Conservation (phyloP, 2,888 invertebrate genomes). For the Pachydiplax longipennis region DNA sequence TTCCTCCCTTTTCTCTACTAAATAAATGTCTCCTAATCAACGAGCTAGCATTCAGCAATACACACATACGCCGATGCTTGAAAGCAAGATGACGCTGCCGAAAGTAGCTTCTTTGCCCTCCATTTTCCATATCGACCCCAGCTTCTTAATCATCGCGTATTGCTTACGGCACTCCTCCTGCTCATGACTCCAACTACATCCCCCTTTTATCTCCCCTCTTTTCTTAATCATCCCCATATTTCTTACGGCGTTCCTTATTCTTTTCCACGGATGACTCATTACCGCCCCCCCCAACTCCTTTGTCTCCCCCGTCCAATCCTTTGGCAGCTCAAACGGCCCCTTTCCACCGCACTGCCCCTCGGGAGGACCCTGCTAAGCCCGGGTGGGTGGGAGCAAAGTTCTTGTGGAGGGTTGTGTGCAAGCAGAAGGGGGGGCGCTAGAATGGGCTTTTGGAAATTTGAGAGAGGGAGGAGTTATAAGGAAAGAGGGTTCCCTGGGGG, state of each 20-base stretch:
- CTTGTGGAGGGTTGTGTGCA: background rate
- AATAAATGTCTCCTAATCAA: too few species aligned
- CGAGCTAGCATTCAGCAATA: too few species aligned
- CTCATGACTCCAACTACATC: background rate
- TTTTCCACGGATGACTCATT: background rate
- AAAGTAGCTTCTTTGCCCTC: background rate
- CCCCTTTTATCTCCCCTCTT: background rate
- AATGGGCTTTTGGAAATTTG: slow-evolving; percentile 25
- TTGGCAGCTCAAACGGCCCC: background rate
- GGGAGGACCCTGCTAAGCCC: background rate
- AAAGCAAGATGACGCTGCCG: too few species aligned
- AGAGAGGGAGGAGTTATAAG: background rate
- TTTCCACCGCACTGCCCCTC: background rate
- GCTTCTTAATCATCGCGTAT: background rate
- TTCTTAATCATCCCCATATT: background rate
- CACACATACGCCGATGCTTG: too few species aligned
- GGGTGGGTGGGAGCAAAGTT: slow-evolving; percentile 14
- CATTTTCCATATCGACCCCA: background rate
- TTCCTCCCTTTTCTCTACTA: too few species aligned
- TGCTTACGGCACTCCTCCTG: background rate
- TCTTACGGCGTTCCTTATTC: background rate
- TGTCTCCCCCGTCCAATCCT: background rate
- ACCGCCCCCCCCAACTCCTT: background rate
- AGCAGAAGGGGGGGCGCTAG: background rate
- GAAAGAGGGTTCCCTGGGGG: slow-evolving; percentile 1